These are phyloP conservation scores for Nilaparvata lugens DNA, from an alignment of 1,140 invertebrate genomes.

Conservation along the genomic window DNA sequence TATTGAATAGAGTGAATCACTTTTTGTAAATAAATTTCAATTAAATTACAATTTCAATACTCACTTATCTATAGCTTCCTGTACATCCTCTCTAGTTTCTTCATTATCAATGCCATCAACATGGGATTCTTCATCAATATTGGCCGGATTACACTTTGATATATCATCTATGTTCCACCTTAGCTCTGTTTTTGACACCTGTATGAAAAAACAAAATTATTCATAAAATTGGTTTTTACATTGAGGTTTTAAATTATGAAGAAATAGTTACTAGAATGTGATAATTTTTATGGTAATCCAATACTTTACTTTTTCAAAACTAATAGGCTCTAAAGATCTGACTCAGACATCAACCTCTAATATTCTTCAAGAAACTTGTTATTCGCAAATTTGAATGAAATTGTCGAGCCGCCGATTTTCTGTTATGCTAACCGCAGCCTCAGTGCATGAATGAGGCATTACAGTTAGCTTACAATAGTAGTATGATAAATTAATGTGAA, in stretches of 20 bases:
- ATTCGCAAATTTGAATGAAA: too few species aligned
- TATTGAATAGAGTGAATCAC: not conserved
- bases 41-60: not conserved
- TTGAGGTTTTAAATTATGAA: not conserved
- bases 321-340: too few species aligned
- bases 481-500: too few species aligned
- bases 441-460: too few species aligned
- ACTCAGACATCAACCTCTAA: too few species aligned
- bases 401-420: too few species aligned
- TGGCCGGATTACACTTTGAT: slow-evolving; percentile 14
- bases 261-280: not conserved
- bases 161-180: slow-evolving; percentile 19
- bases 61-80: slow-evolving; percentile 20
- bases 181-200: slow-evolving; percentile 8
- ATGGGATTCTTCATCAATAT: slow-evolving; percentile 16
- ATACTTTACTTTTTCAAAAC: too few species aligned
- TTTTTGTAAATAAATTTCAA: not conserved
- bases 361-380: too few species aligned
- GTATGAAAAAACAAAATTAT: not conserved
- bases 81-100: slow-evolving; percentile 14
- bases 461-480: too few species aligned
- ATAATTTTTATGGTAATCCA: not conserved
- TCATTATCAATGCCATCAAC: slow-evolving; percentile 10
- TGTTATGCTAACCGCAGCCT: too few species aligned
- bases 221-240: not conserved